Evolutionary conservation across 2,797 vertebrate species (phyloP), one percentile per base, ranked within the genome.

Genomic region (Microctenopoma steveboyesi): DNA sequence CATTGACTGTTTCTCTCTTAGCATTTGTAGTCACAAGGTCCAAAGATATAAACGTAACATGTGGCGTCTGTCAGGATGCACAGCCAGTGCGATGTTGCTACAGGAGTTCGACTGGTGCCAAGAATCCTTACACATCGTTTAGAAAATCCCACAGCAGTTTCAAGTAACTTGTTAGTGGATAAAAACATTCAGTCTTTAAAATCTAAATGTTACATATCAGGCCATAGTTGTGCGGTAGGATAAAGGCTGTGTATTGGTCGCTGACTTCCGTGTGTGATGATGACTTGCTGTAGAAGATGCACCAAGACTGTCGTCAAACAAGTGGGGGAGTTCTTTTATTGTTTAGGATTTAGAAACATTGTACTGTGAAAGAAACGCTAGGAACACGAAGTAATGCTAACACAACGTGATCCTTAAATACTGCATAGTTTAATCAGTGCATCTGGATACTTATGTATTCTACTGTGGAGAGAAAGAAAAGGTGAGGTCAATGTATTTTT

Each of bases 381-480:
- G 56, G 64, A 78, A 76, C 65, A 86, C 51, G 50, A 64, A 82
- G 64, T 47, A 61, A 78, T 35, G 60, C 63, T 57, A 85, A 89
- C 74, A 80, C 45, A 60, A 78, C 83, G 75, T 71, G 69, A 85
- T 86, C 82, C 83, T 92, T 81, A 90, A 93, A 93, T 93, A 94
- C 92, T 95, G 94, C 94, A 95, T 95, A 95, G 94, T 94, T 91
- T 87, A 72, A 88, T 92, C 88, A 94, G 91, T 92, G 93, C 90
- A 91, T 92, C 85, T 87, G 76, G 83, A 82, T 83, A 86, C 55
- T 43, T 69, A 30, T 77, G 71, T 86, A 51, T 76, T 83, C 79
- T 85, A 81, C 85, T 51, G 56, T 74, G 46, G 71, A 76, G 72
- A 77, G 85, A 87, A 86, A 80, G 67, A 43, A 74, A 79, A 83